phyloP scores from a whole-genome alignment of 1,140 invertebrate genomes.

The Nilaparvata lugens region DNA sequence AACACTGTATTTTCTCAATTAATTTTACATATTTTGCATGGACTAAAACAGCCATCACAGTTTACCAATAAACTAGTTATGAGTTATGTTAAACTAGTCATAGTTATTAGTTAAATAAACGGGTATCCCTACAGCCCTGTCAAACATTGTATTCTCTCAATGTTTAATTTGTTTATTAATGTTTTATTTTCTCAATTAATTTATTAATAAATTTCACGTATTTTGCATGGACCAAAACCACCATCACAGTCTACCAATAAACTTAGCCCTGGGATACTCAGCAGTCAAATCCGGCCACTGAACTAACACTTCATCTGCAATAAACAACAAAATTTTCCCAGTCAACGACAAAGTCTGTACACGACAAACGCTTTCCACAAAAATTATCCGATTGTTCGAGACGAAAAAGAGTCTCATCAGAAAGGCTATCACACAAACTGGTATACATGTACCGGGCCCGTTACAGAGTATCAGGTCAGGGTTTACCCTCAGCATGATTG shows the following conservation, averaged over 20 bases:
- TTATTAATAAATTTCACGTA: no score
- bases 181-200: no score
- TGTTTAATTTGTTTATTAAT: no score
- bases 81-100: no score
- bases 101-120: no score
- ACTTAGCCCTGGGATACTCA: conserved; percentile 42
- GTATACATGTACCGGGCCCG: conserved; percentile 93
- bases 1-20: no score
- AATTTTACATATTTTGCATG: no score
- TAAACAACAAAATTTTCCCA: conserved; percentile 73
- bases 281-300: conserved; percentile 72
- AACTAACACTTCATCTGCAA: conserved; percentile 80
- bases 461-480: conserved; percentile 82
- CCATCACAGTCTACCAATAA: conserved; percentile 20
- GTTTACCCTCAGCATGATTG: conserved; percentile 54
- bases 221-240: no score
- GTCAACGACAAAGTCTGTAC: conserved; percentile 80
- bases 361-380: conserved; percentile 90
- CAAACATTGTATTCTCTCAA: no score
- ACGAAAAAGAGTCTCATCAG: conserved; percentile 55
- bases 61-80: no score
- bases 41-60: no score
- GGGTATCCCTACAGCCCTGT: no score
- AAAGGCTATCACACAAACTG: conserved; percentile 65
- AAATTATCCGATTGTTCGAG: conserved; percentile 66